Conservation (phyloP, 2,113 vertebrate genomes). For the Grammomys dolichurus region DNA sequence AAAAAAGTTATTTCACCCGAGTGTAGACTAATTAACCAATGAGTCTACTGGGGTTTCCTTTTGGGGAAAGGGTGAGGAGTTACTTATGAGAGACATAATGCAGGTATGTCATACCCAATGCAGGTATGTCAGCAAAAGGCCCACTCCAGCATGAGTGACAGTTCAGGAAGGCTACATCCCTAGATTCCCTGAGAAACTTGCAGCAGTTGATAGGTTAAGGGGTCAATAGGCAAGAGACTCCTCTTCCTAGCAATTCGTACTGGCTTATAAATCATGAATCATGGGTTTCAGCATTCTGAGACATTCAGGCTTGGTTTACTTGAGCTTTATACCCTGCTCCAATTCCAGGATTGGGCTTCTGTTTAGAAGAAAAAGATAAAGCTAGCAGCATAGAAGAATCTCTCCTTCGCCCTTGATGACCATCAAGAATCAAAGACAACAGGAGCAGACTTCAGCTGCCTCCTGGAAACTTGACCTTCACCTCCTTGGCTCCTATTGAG, state of each 20-base stretch:
- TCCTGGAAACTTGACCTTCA: neutral
- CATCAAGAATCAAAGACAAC: neutral
- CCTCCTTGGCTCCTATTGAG: neutral
- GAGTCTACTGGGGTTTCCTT: neutral
- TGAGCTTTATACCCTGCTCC: neutral
- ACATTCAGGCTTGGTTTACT: neutral
- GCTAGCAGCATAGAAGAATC: neutral
- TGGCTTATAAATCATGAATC: neutral
- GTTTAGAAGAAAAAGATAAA: neutral
- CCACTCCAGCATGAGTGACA: neutral
- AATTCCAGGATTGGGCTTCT: neutral
- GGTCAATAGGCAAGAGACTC: neutral
- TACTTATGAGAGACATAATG: neutral
- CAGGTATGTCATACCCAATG: neutral
- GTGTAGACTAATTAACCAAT: neutral
- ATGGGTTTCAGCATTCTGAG: neutral
- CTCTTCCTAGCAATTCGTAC: neutral
- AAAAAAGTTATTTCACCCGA: neutral
- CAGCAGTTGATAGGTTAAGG: neutral
- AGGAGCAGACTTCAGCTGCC: rapidly evolving
- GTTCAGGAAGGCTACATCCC: neutral
- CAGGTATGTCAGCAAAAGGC: neutral
- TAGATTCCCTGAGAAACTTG: neutral
- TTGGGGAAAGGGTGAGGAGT: neutral
- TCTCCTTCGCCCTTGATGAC: neutral